Evolutionary conservation across 2,113 vertebrate species (phyloP), one percentile per base, ranked within the genome.

Genomic region (Mastomys coucha): DNA sequence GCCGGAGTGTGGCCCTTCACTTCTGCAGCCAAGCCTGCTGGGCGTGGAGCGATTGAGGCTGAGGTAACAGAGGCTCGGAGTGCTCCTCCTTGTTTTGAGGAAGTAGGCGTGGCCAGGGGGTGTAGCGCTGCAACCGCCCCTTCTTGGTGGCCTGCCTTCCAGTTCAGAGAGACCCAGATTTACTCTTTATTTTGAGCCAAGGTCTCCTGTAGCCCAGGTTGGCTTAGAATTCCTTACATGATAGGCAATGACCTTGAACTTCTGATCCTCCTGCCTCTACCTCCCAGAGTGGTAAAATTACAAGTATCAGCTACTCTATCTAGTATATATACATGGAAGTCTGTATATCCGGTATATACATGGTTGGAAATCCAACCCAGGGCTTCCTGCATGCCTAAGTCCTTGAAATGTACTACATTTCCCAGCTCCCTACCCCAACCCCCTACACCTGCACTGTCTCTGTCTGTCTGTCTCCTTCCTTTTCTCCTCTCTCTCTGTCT

Each of bases 1-100:
- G 42, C 11, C 9, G 5, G 72, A 0, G 3, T 12, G 69, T 49
- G 12, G 28, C 17, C 39, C 76, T 39, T 39, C 11, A 0, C 17
- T 28, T 51, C 60, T 69, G 28, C 39, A 13, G 56, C 39, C 60
- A 17, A 26, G 8, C 49, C 53, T 53, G 36, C 39, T 6, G 60
- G n/a, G 33, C 1, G 4, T 33, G n/a, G 49, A 22, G 17, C 0
- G 3, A 0, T 51, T 2, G 49, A 51, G 45, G 31, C 78, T 58
- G 33, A 42, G 81, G 81, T 63, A 39, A 84, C 20, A 42, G 20
- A 84, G 58, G 24, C 56, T 60, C 28, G 8, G 51, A 56, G 28
- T 36, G 49, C 4, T 20, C 39, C 26, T 45, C 60, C 14, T 31
- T 22, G 63, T 19, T 87, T 69, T 33, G 12, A 17, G 17, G 16